phyloP scores from a whole-genome alignment of 2,888 invertebrate genomes.

The Amblyteles armatorius region DNA sequence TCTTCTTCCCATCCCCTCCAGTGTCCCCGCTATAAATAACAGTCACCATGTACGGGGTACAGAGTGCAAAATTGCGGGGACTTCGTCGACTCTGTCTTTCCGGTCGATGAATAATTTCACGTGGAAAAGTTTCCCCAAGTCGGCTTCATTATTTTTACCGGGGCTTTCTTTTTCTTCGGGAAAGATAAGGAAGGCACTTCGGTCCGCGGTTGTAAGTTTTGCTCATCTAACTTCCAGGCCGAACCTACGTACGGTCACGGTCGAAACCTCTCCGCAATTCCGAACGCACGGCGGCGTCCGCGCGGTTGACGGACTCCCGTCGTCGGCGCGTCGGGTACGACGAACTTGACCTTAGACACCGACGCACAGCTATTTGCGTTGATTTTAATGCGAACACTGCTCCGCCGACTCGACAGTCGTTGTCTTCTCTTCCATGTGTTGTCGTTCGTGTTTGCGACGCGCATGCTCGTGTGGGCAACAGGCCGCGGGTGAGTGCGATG shows the following conservation, averaged over 20 bases:
- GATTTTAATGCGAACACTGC: conserved; percentile 53
- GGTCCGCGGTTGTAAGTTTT: background rate
- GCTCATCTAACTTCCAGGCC: conserved; percentile 15
- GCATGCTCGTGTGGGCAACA: conserved; percentile 22
- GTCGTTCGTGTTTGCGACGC: background rate
- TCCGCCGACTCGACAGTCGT: conserved; percentile 31
- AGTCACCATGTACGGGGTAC: conserved; percentile 42
- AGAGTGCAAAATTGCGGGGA: conserved; percentile 10
- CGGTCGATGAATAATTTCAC: background rate
- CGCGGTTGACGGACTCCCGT: background rate
- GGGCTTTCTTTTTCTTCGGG: background rate
- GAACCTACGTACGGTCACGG: conserved; percentile 17
- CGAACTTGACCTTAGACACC: conserved; percentile 61
- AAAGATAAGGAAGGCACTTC: background rate
- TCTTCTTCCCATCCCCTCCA: conserved; percentile 16
- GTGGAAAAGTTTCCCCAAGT: background rate
- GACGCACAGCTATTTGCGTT: conserved; percentile 53
- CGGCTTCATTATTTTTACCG: background rate
- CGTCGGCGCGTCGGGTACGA: conserved; percentile 23
- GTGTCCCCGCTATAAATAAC: conserved; percentile 46
- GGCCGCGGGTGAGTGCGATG: conserved; percentile 46
- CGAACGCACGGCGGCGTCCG: background rate
- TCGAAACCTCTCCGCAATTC: conserved; percentile 24
- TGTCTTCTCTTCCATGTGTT: conserved; percentile 29
- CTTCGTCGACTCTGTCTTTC: background rate